Evolutionary conservation across 2,113 vertebrate genomes (phyloP).

Genomic region (Ibidorhyncha struthersii): DNA sequence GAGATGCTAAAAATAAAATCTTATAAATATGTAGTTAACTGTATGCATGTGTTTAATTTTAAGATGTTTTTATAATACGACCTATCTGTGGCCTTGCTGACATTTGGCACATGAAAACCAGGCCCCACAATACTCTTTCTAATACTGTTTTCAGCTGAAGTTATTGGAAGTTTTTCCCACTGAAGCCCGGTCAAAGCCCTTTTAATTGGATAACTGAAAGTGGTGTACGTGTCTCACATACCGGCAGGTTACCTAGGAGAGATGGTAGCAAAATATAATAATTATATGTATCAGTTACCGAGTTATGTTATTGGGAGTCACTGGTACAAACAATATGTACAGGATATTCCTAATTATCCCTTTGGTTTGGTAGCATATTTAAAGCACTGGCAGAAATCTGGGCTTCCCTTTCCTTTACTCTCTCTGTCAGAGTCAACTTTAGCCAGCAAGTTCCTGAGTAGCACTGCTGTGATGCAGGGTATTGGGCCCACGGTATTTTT

Average conservation of each 20-base stretch:
- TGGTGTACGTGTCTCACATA: accelerated
- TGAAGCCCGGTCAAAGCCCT: background rate
- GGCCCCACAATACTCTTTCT: background rate
- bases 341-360: slow-evolving; percentile 30
- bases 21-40: background rate
- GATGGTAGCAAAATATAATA: background rate
- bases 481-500: background rate
- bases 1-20: background rate
- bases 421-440: background rate
- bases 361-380: background rate
- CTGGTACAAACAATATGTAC: background rate
- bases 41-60: background rate
- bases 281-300: background rate
- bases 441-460: accelerated
- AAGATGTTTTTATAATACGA: background rate
- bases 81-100: background rate
- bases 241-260: background rate
- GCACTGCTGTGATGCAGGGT: background rate
- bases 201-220: background rate
- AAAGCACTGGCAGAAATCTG: background rate
- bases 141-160: background rate
- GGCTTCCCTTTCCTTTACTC: background rate
- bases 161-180: background rate
- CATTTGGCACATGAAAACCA: background rate
- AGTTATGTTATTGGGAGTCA: background rate